Percentiles rank a stretch among this genome's conserved stretches.
Evolutionary conservation across 1,140 invertebrate species (phyloP).

Genomic region (Batillaria attramentaria): DNA sequence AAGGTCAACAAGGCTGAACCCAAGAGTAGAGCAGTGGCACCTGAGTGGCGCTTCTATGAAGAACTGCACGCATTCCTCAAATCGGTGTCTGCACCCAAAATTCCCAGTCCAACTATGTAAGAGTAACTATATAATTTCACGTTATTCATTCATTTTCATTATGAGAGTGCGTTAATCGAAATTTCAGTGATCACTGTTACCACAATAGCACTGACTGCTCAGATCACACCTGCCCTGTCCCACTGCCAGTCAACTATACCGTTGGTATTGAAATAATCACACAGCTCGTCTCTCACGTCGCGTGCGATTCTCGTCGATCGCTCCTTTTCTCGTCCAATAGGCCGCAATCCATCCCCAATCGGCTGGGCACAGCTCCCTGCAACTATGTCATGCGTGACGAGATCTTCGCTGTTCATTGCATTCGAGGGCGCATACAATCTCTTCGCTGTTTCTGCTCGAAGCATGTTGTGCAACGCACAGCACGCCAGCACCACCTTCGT

Average conservation of each 20-base stretch:
- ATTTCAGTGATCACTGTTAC: no score
- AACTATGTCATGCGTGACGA: neutral
- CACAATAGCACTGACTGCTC: no score
- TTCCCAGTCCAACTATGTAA: no score
- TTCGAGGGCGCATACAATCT: neutral
- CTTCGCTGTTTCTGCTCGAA: no score
- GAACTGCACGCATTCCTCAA: no score
- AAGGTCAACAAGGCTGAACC: no score
- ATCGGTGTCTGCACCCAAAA: no score
- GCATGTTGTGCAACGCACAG: neutral
- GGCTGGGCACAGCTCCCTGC: neutral
- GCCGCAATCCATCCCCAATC: neutral
- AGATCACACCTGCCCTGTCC: slow-evolving; percentile 3
- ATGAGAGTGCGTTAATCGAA: no score
- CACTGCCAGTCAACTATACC: neutral
- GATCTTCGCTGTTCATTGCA: neutral
- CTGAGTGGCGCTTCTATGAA: no score
- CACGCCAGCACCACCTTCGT: neutral
- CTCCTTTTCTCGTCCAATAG: neutral
- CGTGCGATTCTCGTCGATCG: neutral
- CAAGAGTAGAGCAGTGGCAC: no score
- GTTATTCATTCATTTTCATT: no score
- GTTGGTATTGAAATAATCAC: neutral
- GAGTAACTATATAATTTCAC: no score
- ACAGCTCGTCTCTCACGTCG: neutral